Conservation (phyloP, 2,888 invertebrate species). For the Heliconius hortense region DNA sequence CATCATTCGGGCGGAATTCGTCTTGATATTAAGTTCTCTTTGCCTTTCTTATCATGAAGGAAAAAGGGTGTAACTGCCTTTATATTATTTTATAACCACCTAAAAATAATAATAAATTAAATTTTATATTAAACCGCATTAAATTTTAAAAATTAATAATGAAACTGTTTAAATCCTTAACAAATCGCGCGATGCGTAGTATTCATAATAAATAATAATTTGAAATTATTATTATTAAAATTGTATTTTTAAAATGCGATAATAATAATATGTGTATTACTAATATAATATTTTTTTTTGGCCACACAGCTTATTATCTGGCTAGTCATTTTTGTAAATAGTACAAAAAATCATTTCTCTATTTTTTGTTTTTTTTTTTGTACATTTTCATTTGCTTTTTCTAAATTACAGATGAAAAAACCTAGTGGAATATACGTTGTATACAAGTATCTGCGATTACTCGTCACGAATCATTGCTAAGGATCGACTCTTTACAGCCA, state of each 20-base stretch:
- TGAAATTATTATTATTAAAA: conserved; percentile 6
- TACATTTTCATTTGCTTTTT: conserved; percentile 43
- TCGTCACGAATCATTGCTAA: conserved; percentile 51
- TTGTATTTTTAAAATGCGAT: background rate
- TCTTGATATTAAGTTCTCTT: no score
- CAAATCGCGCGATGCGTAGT: conserved; percentile 7
- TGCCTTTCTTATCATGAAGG: no score
- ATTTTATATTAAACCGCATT: background rate
- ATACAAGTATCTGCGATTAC: conserved; percentile 56
- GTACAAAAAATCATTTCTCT: background rate
- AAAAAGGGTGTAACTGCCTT: no score
- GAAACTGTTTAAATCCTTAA: conserved; percentile 16
- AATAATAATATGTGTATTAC: background rate
- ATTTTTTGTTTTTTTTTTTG: conserved; percentile 1
- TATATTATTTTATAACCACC: no score
- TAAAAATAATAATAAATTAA: no score
- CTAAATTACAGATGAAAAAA: conserved; percentile 63
- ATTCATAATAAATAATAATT: conserved; percentile 21
- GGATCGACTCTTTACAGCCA: conserved; percentile 34
- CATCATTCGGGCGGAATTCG: no score
- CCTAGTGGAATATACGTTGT: conserved; percentile 51
- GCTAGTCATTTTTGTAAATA: conserved; percentile 7
- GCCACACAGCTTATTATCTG: conserved; percentile 14
- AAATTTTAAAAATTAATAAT: background rate
- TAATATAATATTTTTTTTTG: conserved; percentile 6